Evolutionary conservation across 2,888 invertebrate species (phyloP), one percentile per base, ranked within the genome.

Genomic region (Agriotes lineatus): DNA sequence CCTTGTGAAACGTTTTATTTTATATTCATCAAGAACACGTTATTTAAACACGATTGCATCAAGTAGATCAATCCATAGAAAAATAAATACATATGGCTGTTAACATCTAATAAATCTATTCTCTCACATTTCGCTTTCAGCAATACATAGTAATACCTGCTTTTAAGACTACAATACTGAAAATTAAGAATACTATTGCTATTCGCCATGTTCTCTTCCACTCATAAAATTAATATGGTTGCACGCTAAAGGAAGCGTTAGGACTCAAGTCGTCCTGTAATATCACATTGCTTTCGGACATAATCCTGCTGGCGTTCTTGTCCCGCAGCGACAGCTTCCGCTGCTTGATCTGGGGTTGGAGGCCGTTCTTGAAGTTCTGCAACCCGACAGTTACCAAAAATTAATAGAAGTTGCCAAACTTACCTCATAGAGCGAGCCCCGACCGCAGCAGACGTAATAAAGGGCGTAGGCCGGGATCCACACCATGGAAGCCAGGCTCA

Each of bases 401-500:
- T n/a, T n/a, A n/a, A n/a, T n/a, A n/a, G n/a, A n/a, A n/a, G n/a
- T n/a, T n/a, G n/a, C n/a, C n/a, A n/a, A n/a, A n/a, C 79, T 81
- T 78, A 89, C 89, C 85, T 89, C 85, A 71, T 83, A 81, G 14
- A 89, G 78, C 1, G 87, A 83, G 69, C 87, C 89, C 1, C 87
- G 85, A 42, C 85, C 83, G 0, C 82, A 81, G 16, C 87, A 73
- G 1, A 90, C 78, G 75, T 89, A 90, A 78, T 89, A 90, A 66
- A 90, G 75, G 1, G 88, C 89, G 74, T 90, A 91, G 10, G 82
- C 82, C 6, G 91, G 90, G 69, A 91, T 86, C 87, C 90, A 90
- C 20, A 90, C 80, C 90, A 91, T 91, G 1, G 91, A 91, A 1
- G 88, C 85, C 30, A 88, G 82, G 72, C 90, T 90, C 61, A 91